Percentiles rank a stretch among this genome's conserved stretches.
These are phyloP conservation scores for Beroe ovata DNA, from an alignment of 37 sponge, comb jelly and placozoan species.

Conservation along the genomic window DNA sequence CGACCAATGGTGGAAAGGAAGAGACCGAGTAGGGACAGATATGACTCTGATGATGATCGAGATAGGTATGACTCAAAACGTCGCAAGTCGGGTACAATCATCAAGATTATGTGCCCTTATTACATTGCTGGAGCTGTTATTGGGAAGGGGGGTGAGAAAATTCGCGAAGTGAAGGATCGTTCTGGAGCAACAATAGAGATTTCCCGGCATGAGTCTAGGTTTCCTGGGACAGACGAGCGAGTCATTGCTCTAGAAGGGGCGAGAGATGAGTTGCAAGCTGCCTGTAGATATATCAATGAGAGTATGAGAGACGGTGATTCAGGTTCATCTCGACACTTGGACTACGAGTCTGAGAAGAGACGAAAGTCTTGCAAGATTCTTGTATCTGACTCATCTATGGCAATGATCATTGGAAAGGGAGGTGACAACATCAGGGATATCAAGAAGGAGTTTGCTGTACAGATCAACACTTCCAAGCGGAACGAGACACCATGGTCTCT, in stretches of 20 bases:
- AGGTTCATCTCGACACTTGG: not conserved
- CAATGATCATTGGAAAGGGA: slow-evolving; percentile 63
- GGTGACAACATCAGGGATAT: slow-evolving; percentile 59
- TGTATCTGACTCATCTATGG: slow-evolving; percentile 64
- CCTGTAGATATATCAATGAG: slow-evolving; percentile 10
- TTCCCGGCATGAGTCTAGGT: slow-evolving; percentile 32
- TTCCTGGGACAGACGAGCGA: slow-evolving; percentile 43
- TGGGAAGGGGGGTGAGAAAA: slow-evolving; percentile 60
- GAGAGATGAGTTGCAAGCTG: slow-evolving; percentile 41
- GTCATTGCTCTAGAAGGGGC: slow-evolving; percentile 39
- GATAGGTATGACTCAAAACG: slow-evolving; percentile 50
- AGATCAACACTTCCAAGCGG: slow-evolving; percentile 61
- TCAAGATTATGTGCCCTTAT: slow-evolving; percentile 43
- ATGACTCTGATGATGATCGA: slow-evolving; percentile 47
- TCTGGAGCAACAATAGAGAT: slow-evolving; percentile 56
- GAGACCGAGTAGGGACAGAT: slow-evolving; percentile 28
- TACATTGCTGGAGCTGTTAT: slow-evolving; percentile 62
- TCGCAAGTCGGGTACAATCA: not conserved
- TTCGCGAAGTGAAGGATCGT: slow-evolving; percentile 50
- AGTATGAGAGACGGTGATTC: slow-evolving; percentile 51
- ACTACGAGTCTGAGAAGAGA: not conserved
- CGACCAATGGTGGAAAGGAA: slow-evolving; percentile 36
- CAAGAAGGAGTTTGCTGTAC: slow-evolving; percentile 57
- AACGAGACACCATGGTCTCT: slow-evolving; percentile 27
- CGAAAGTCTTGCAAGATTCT: slow-evolving; percentile 22